Base-by-base conservation (phyloP, 2,888 invertebrate genomes). In the Lasioglossum lativentre region DNA sequence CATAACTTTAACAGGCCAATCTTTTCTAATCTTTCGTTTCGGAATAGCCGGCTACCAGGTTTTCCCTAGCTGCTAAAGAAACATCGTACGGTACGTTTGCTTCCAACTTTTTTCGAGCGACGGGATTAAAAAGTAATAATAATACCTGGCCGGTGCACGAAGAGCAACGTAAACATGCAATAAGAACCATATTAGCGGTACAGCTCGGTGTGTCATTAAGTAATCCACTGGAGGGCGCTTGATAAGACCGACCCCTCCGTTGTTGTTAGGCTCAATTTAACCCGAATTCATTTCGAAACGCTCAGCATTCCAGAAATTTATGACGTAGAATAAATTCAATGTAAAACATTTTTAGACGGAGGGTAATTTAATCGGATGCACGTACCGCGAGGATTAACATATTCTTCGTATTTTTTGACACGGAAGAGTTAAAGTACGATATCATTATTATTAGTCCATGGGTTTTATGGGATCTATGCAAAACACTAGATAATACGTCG, bases 81-180 rank as follows among this genome's bases (percentile, higher is more conserved):
- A 38, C 70, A n/a, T 38, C 40, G 70, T 70, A 40, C 70, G 40
- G 70, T 23, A 38, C 38, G 68, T 23, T 38, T 19, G 40, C n/a
- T n/a, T 10, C 14, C 4, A 68, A 34, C n/a, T 40, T 70, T 70
- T 68, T 19, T 70, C 70, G 23, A 40, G 5, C 23, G n/a, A 40
- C 70, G 38, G 38, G 70, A 70, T 70, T 70, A 70, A 70, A 70
- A 40, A 70, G 38, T 40, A 70, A 34, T 66, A 70, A 70, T 70
- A 23, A 70, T 70, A 70, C 14, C 23, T 14, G 40, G 23, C 12
- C 19, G 10, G 10, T 23, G 27, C 23, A 68, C 34, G 68, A 23
- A 23, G 4, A 38, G n/a, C 40, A n/a, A 70, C 70, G 70, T 70
- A n/a, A 40, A 40, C 70, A 40, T 70, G 70, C 34, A 40, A 40